Evolutionary conservation across 2,113 vertebrate genomes (phyloP), one percentile per base, ranked within the genome.

Genomic region (Willisornis vidua): DNA sequence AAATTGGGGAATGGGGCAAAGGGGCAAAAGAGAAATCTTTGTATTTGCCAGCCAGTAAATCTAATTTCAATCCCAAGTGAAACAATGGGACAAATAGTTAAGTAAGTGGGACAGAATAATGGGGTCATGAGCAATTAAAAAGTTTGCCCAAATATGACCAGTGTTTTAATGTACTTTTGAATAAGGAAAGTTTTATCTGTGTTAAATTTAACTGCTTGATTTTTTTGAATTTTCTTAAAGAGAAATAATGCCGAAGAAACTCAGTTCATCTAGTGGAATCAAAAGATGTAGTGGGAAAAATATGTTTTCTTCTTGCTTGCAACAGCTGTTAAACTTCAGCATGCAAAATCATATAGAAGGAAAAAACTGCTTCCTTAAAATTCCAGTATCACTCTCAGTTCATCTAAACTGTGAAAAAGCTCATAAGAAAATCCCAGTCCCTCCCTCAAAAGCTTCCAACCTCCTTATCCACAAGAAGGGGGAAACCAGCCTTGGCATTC

Each of bases 241-340:
- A 88, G 75, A 77, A 90, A 55, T 55, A 93, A 81, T 77, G 91
- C 73, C 91, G 92, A 52, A 92, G 48, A 72, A 94, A 74, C 37
- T 86, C n/a, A 35, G 68, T 84, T 94, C 70, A 82, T 95, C 57
- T 92, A 49, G 68, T 78, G 7, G 37, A 95, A 92, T 72, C 49
- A 87, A 72, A 93, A 93, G 58, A 76, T 78, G 66, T 46, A 85
- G 73, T 70, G 54, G 41, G 46, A 55, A 92, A 96, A 95, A 82
- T 65, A 90, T 76, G 45, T 92, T 95, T 93, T 92, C 46, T 75
- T 78, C 85, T 87, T 92, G 49, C 49, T 92, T 61, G n/a, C 58
- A 96, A 82, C 83, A 94, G 90, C 92, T 96, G 90, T 84, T 96
- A 84, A 93, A 94, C 66, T 94, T 89, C 73, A 95, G 65, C 70